Evolutionary conservation across 2,113 vertebrate genomes (phyloP), one percentile per base, ranked within the genome.

Genomic region (Junco hyemalis): DNA sequence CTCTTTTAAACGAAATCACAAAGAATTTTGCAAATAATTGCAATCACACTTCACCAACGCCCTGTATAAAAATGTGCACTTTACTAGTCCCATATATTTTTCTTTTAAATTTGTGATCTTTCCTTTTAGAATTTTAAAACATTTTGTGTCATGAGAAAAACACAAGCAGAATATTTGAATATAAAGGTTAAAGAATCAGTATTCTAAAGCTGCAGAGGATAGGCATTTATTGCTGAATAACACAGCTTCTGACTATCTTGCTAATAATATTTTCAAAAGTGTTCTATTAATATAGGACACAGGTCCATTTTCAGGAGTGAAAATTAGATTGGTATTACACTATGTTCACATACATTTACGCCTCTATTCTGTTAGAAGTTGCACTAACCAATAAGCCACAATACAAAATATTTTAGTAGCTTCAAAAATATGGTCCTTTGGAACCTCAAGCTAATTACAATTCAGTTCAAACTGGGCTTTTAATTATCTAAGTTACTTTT

Each of bases 401-500:
- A 65, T 56, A 77, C 6, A 88, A 54, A 64, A 47, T 83, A 66
- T 59, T 81, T 64, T 47, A 78, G 22, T 64, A 60, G 6, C 19
- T 86, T 92, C 4, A 77, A 70, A 91, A 66, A 28, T 78, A 38
- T 19, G 25, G 20, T 24, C 35, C 40, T 90, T 88, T 70, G 47
- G 44, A 81, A 63, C 64, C 24, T 73, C 63, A 81, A 20, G 29
- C 44, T 94, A 83, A 81, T 72, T 89, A 42, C 31, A 95, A 56
- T 84, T 93, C 66, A 74, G 13, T 86, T 83, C 53, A 81, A 40
- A 44, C 28, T 72, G 57, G 69, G 12, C 40, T 91, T 84, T 64
- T 84, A 83, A 95, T 93, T 86, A n/a, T 28, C 65, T 81, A 73
- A 93, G 35, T 81, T 88, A 68, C 48, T 93, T 95, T 71, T 84